Conservation (phyloP, 2,888 invertebrate species). For the Apoda limacodes region DNA sequence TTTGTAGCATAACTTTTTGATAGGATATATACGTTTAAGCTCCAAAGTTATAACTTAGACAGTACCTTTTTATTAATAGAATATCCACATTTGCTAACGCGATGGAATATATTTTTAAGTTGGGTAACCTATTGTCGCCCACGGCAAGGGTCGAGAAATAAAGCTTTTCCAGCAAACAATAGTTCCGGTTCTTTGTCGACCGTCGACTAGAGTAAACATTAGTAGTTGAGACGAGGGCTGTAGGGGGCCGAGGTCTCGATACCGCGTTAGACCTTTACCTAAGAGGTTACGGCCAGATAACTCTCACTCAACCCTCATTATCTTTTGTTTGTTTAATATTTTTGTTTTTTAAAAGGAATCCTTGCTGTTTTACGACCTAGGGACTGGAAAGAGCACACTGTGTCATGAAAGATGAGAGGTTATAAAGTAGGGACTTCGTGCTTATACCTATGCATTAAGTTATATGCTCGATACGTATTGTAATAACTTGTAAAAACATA, state of each 20-base stretch:
- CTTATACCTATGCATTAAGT: too few species aligned
- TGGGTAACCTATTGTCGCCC: conserved; percentile 67
- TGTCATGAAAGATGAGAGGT: too few species aligned
- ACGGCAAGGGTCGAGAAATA: conserved; percentile 64
- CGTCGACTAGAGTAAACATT: conserved; percentile 64
- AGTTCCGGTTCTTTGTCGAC: conserved; percentile 68
- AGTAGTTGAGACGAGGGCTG: conserved; percentile 59
- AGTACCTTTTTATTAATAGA: conserved; percentile 11
- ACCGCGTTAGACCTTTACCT: conserved; percentile 27
- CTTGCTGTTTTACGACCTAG: too few species aligned
- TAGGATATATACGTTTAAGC: conserved; percentile 10
- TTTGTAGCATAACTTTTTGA: neutral
- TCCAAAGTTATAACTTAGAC: conserved; percentile 6
- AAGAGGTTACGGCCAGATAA: conserved; percentile 55
- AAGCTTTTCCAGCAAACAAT: conserved; percentile 70
- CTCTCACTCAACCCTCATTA: conserved; percentile 50
- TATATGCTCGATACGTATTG: too few species aligned
- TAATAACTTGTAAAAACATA: too few species aligned
- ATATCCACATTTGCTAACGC: conserved; percentile 35
- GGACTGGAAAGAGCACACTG: too few species aligned
- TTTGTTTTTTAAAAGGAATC: conserved; percentile 38
- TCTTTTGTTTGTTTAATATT: conserved; percentile 55
- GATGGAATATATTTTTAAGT: conserved; percentile 66
- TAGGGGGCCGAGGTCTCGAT: conserved; percentile 28
- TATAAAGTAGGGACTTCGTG: too few species aligned